Evolutionary conservation across 2,113 vertebrate species (phyloP).

Genomic region (Pantherophis guttatus): DNA sequence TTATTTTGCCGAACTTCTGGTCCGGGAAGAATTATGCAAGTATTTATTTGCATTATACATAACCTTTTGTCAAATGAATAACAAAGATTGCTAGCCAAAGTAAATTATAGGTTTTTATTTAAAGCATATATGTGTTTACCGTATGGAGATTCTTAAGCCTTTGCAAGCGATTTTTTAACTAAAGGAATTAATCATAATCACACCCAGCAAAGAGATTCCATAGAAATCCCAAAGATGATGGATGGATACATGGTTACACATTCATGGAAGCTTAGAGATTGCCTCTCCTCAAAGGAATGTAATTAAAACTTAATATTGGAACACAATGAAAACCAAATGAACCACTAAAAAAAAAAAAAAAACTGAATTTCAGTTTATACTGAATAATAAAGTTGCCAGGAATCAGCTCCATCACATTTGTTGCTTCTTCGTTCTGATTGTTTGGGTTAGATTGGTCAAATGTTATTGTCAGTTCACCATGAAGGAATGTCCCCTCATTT

Average conservation of each 20-base stretch:
- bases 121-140: background rate
- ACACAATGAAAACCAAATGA: background rate
- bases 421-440: background rate
- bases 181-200: background rate
- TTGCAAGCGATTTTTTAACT: background rate
- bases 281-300: background rate
- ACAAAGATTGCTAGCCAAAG: background rate
- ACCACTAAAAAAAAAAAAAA: background rate
- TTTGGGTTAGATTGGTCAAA: background rate
- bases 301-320: background rate
- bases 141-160: background rate
- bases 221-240: background rate
- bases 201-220: background rate
- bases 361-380: background rate
- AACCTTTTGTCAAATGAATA: background rate
- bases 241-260: background rate
- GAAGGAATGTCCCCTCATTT: background rate
- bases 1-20: background rate
- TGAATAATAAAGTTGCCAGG: background rate
- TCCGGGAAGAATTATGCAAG: background rate
- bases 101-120: background rate
- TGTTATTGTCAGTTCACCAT: background rate
- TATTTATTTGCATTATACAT: background rate
- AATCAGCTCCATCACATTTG: background rate
- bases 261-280: background rate